Base-by-base conservation (phyloP, 2,888 invertebrate genomes). In the Acleris literana region DNA sequence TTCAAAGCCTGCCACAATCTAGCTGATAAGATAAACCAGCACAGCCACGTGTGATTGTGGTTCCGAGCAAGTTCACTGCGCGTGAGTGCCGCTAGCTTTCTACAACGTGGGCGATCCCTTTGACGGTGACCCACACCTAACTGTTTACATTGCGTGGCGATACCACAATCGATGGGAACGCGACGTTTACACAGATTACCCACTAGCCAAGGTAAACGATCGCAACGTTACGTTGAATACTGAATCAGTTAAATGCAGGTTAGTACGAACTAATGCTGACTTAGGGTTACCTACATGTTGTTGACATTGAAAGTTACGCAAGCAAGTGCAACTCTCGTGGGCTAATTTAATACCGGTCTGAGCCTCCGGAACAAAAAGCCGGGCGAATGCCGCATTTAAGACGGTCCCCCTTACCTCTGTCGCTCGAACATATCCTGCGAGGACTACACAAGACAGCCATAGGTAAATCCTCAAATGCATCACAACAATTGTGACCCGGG, bases 391-490 rank as follows among this genome's bases (percentile, higher is more conserved):
- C 86, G 90, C 84, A 84, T 86, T 87, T 85, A 89, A 90, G 89
- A 90, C 87, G 85, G 85, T 83, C 85, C 87, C 88, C 93, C 94
- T 95, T 94, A 95, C 95, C 95, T 95, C 95, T 93, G 94, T 94
- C 90, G 95, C 95, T 93, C 94, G 94, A 91, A 95, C 94, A 93
- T 95, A 95, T 94, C 95, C 95, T 87, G 94, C 91, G 86, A 95
- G 93, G 94, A 95, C 93, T 92, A 95, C 94, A 94, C 94, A 94
- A 93, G 94, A 94, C 93, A 95, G 92, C 94, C 95, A 93, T 93
- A 94, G 92, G 87, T 94, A 94, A 95, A 95, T 95, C 95, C 95
- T 95, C 88, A 94, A 95, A 94, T 95, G 94, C 95, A 95, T 95
- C 94, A 94, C 94, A 93, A 93, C 90, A 91, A 88, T 69, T 81